Conservation (phyloP, 1,140 invertebrate species). For the Aricia agestis region DNA sequence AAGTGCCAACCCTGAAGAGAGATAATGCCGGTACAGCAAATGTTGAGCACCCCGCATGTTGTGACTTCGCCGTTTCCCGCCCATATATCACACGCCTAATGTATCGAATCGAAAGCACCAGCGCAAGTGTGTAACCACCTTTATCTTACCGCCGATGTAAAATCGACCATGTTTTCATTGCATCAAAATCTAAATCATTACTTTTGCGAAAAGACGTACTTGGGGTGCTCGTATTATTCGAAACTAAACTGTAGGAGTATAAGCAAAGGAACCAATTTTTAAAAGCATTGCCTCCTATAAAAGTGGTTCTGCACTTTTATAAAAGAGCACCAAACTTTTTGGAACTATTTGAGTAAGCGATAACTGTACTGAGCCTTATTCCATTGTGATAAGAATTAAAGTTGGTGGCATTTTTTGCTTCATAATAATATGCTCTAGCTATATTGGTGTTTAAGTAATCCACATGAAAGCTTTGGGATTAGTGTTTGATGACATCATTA, state of each 20-base stretch:
- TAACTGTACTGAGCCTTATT: conserved; percentile 18
- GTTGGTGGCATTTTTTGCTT: conserved; percentile 19
- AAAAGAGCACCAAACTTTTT: background rate
- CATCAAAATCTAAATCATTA: conserved; percentile 12
- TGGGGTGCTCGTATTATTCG: background rate
- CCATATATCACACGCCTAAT: conserved; percentile 73
- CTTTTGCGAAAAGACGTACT: conserved; percentile 9
- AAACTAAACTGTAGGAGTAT: background rate
- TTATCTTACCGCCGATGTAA: conserved; percentile 26
- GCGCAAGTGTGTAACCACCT: conserved; percentile 44
- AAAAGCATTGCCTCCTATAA: background rate
- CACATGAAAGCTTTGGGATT: conserved; percentile 75
- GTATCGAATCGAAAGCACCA: conserved; percentile 58
- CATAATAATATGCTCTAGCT: background rate
- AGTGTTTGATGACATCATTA: conserved; percentile 76
- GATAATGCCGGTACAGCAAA: conserved; percentile 23
- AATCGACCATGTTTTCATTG: conserved; percentile 21
- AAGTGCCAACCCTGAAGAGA: conserved; percentile 16
- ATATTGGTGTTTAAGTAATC: conserved; percentile 47
- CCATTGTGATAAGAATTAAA: conserved; percentile 33
- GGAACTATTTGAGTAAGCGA: background rate
- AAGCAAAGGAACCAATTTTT: background rate
- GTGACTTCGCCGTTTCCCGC: conserved; percentile 64
- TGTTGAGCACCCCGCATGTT: conserved; percentile 53
- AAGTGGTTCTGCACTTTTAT: background rate